phyloP scores from a whole-genome alignment of 2,888 invertebrate genomes.

The Margaritifera margaritifera region DNA sequence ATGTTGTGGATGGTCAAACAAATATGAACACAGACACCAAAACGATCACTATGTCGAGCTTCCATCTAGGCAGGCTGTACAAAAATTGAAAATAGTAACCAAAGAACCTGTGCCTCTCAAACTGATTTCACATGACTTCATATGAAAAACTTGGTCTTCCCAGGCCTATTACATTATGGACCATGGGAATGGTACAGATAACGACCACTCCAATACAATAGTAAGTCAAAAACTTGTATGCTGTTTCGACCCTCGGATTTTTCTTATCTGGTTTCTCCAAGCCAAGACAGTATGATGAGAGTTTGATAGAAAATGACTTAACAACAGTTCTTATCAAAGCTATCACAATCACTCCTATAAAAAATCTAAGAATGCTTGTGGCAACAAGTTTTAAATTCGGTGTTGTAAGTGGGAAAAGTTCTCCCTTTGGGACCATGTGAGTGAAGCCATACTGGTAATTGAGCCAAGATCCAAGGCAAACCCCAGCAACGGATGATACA shows the following conservation, averaged over 20 bases:
- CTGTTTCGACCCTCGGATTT: constrained; percentile 49
- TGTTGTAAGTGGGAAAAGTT: constrained; percentile 29
- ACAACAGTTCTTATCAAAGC: constrained; percentile 39
- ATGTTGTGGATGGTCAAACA: too few species aligned
- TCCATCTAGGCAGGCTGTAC: too few species aligned
- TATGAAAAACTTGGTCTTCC: constrained; percentile 46
- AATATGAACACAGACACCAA: too few species aligned
- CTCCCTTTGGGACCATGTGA: constrained; percentile 17
- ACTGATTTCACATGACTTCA: constrained; percentile 42
- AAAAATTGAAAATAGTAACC: too few species aligned
- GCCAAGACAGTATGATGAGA: constrained; percentile 48
- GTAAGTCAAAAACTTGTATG: constrained; percentile 56
- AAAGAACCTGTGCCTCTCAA: too few species aligned
- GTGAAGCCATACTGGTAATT: constrained; percentile 55
- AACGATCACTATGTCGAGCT: too few species aligned
- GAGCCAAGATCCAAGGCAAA: constrained; percentile 48
- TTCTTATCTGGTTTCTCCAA: constrained; percentile 52
- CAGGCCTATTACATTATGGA: constrained; percentile 49
- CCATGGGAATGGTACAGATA: constrained; percentile 46
- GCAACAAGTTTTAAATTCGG: constrained; percentile 47
- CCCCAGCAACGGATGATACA: constrained; percentile 47
- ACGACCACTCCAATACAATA: constrained; percentile 46
- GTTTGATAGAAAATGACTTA: constrained; percentile 40
- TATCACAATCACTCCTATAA: constrained; percentile 45
- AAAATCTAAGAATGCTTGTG: constrained; percentile 47